A percentile compares a stretch with the other conserved stretches of the same genome.
These are phyloP conservation scores for Heteractis magnifica DNA, from an alignment of 92 coral and sea anemone species.

Conservation along the genomic window DNA sequence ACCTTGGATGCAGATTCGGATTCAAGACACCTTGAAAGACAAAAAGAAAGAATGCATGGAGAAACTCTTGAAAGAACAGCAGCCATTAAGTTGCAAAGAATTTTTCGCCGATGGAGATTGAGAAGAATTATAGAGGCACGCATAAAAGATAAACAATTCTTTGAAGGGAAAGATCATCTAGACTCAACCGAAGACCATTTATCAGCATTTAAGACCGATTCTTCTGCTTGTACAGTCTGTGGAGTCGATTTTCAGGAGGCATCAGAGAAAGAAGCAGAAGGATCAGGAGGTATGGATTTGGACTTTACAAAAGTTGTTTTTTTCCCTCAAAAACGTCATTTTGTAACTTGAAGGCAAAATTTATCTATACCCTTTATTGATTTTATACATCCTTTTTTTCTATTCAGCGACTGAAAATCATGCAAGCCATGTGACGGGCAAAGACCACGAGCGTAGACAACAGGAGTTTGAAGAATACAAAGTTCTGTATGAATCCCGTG, in stretches of 20 bases:
- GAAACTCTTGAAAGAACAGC: background rate
- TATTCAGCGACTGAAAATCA: background rate
- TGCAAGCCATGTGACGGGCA: slow-evolving; percentile 13
- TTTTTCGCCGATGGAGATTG: background rate
- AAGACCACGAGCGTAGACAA: slow-evolving; percentile 23
- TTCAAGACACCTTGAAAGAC: background rate
- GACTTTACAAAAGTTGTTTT: background rate
- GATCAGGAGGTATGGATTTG: slow-evolving; percentile 2
- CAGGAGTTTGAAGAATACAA: slow-evolving; percentile 40
- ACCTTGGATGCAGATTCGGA: background rate
- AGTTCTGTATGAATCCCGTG: slow-evolving; percentile 12
- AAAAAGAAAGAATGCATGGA: background rate
- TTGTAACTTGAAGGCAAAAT: too few relatives aligned
- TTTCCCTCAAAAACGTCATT: background rate
- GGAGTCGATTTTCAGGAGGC: slow-evolving; percentile 29
- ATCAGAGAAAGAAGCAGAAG: background rate
- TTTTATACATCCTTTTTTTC: background rate
- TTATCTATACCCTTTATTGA: background rate
- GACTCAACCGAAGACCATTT: slow-evolving; percentile 1
- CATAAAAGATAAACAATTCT: background rate
- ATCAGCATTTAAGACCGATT: slow-evolving; percentile 61
- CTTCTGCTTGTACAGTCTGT: slow-evolving; percentile 73
- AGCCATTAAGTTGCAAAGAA: background rate
- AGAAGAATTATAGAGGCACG: background rate
- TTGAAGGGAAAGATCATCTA: slow-evolving; percentile 41